Conservation (phyloP, 2,888 invertebrate species). For the Drosophila demipolita region DNA sequence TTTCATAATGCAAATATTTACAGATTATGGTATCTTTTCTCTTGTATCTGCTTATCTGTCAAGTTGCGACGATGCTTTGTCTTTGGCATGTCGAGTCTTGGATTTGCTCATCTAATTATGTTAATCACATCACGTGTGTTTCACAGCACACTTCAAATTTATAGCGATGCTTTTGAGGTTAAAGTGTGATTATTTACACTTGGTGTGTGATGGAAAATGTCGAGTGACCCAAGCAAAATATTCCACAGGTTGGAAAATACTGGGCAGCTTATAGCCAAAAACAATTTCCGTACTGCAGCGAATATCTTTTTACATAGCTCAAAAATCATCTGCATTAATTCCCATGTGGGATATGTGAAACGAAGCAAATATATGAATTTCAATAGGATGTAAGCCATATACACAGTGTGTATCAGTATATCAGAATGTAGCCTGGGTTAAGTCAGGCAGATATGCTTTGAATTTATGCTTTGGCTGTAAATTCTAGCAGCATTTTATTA, state of each 20-base stretch:
- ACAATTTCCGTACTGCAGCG: background rate
- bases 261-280: background rate
- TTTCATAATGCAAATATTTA: constrained; percentile 60
- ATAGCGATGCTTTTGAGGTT: constrained; percentile 10
- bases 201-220: background rate
- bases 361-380: constrained; percentile 3
- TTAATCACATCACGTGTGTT: constrained; percentile 48
- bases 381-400: background rate
- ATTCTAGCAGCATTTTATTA: constrained; percentile 24
- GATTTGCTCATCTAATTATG: constrained; percentile 53
- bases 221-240: background rate
- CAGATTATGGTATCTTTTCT: constrained; percentile 37
- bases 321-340: background rate
- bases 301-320: background rate
- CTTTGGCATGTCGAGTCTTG: constrained; percentile 26
- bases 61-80: constrained; percentile 34
- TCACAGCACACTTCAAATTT: constrained; percentile 22
- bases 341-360: background rate
- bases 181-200: constrained; percentile 27
- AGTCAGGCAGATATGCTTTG: constrained; percentile 12
- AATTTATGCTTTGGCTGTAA: constrained; percentile 44
- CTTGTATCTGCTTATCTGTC: constrained; percentile 20
- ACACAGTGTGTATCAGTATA: background rate
- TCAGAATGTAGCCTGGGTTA: background rate
- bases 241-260: background rate